Conservation (phyloP, 2,113 vertebrate genomes). For the Oryctolagus cuniculus region mOryCun1.1 NC_091436.1:39617501-39618000, state of each 20-base stretch:
- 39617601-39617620: neutral
- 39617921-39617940: too few relatives aligned
- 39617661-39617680: neutral
- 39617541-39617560: neutral
- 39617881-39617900: too few relatives aligned
- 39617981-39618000: too few relatives aligned
- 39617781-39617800: neutral
- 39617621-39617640: neutral
- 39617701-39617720: neutral
- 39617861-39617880: too few relatives aligned
- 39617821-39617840: too few relatives aligned
- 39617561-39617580: neutral
- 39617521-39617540: neutral
- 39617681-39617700: neutral
- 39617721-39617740: neutral
- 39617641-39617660: slow-evolving; percentile 9
- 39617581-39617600: neutral
- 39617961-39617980: too few relatives aligned
- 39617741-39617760: neutral
- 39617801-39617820: too few relatives aligned
- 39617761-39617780: neutral
- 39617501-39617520: neutral
- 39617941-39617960: too few relatives aligned
- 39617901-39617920: too few relatives aligned
- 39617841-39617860: too few relatives aligned